Conservation (phyloP, 2,113 vertebrate species). For the Colinus virginianus region DNA sequence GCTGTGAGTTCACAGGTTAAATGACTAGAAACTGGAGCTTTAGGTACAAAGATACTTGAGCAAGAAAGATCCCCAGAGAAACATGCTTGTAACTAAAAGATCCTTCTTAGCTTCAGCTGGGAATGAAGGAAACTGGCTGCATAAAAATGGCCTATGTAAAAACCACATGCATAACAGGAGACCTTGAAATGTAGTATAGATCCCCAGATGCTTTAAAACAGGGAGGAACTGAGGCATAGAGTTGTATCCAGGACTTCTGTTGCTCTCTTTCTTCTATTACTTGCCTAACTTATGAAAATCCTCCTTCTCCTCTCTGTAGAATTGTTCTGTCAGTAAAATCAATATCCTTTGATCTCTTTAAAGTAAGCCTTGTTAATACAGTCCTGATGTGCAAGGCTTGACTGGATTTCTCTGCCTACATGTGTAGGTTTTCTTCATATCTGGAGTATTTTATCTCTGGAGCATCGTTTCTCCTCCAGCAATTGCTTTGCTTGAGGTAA, state of each 20-base stretch:
- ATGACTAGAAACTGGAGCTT: neutral
- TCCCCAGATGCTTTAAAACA: neutral
- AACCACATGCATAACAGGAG: neutral
- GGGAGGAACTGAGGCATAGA: neutral
- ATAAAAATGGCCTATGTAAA: neutral
- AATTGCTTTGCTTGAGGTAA: neutral
- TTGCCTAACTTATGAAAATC: neutral
- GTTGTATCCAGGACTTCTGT: neutral
- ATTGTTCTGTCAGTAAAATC: neutral
- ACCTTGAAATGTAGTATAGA: neutral
- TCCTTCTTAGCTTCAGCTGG: neutral
- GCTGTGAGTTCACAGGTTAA: neutral
- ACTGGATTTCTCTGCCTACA: neutral
- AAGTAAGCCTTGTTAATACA: neutral
- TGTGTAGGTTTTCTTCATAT: neutral
- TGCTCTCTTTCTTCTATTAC: neutral
- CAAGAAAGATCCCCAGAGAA: neutral
- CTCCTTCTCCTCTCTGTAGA: neutral
- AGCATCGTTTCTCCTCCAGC: neutral
- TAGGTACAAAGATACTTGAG: neutral
- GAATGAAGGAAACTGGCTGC: neutral
- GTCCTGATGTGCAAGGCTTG: neutral
- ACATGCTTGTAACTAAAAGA: neutral
- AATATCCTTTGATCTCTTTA: neutral
- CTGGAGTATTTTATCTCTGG: neutral